Evolutionary conservation across 2,888 invertebrate species (phyloP).

Genomic region (Octonoba sinensis): DNA sequence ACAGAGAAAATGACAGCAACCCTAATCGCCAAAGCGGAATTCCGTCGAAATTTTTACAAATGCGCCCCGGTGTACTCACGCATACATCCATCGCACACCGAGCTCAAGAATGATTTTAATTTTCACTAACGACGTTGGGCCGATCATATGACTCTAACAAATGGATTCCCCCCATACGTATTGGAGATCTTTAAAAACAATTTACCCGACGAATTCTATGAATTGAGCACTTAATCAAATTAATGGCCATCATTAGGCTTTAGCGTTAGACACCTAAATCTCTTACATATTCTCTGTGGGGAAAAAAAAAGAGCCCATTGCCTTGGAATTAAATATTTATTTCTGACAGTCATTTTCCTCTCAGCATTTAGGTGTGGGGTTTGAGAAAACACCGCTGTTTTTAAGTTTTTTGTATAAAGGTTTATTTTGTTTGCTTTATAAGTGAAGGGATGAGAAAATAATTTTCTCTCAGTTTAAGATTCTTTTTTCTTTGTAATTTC

Average conservation of each 20-base stretch:
- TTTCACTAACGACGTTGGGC: conserved; percentile 45
- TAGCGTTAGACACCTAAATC: conserved; percentile 35
- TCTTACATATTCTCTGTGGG: conserved; percentile 20
- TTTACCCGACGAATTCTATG: conserved; percentile 41
- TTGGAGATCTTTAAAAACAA: conserved; percentile 64
- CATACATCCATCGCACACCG: background rate
- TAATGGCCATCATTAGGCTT: conserved; percentile 54
- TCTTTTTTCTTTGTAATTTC: no score
- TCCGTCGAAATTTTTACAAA: conserved; percentile 41
- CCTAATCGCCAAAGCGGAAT: conserved; percentile 30
- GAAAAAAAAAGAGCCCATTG: conserved; percentile 11
- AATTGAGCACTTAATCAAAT: conserved; percentile 63
- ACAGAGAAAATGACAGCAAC: background rate
- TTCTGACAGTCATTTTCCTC: conserved; percentile 23
- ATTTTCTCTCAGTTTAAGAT: no score
- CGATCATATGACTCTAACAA: conserved; percentile 55
- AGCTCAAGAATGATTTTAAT: conserved; percentile 50
- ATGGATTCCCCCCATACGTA: conserved; percentile 42
- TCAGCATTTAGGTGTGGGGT: conserved; percentile 7
- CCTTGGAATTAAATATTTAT: conserved; percentile 54
- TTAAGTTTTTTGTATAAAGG: conserved; percentile 8
- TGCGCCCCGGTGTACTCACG: background rate
- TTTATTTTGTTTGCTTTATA: no score
- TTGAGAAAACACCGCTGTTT: background rate
- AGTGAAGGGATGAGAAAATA: no score